phyloP scores from a whole-genome alignment of 1,140 invertebrate species.

The Latrodectus geometricus region DNA sequence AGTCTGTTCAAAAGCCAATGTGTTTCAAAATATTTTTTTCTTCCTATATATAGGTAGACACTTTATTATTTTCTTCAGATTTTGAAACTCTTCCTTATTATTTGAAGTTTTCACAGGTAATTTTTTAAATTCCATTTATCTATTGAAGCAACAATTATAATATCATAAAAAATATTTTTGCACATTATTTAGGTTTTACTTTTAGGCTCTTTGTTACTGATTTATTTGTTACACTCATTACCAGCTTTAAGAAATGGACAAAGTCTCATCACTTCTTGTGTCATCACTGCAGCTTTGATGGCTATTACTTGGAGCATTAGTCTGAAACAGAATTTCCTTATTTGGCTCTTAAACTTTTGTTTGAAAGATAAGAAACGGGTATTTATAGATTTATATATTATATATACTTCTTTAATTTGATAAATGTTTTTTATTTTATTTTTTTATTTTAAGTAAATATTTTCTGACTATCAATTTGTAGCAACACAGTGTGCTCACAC shows the following conservation, averaged over 20 bases:
- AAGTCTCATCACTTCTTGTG: background rate
- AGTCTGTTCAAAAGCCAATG: too few relatives aligned
- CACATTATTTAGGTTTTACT: conserved; percentile 29
- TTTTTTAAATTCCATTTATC: background rate
- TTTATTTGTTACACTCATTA: background rate
- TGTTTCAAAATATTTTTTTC: too few relatives aligned
- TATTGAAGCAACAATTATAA: background rate
- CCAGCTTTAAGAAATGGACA: conserved; percentile 7
- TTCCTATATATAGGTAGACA: too few relatives aligned
- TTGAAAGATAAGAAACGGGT: conserved; percentile 3
- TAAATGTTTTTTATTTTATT: too few relatives aligned
- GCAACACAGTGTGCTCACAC: background rate
- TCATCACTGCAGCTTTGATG: background rate
- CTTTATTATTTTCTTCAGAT: too few relatives aligned
- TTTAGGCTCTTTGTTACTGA: conserved; percentile 30
- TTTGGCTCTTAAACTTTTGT: conserved; percentile 23
- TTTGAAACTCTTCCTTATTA: background rate
- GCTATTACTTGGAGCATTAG: background rate
- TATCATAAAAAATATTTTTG: background rate
- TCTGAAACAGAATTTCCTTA: conserved; percentile 9
- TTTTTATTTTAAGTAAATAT: too few relatives aligned
- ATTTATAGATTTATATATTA: background rate
- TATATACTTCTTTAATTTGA: background rate
- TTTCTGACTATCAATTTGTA: too few relatives aligned
- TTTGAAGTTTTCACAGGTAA: background rate